Conservation (phyloP, 1,140 invertebrate genomes). For the Campoletis sonorensis region DNA sequence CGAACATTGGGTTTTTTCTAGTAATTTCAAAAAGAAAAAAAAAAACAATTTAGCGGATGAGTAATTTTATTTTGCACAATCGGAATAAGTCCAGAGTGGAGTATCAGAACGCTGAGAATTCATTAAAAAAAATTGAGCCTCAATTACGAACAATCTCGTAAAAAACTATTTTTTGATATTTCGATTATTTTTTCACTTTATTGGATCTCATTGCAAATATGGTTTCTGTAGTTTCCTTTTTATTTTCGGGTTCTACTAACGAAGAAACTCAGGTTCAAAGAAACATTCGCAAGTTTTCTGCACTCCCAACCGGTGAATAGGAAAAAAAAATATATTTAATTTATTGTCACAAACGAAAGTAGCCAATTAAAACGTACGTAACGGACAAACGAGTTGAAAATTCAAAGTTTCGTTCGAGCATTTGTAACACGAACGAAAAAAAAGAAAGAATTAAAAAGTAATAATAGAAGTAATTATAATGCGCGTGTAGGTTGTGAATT, state of each 20-base stretch:
- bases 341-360: constrained; percentile 56
- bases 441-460: constrained; percentile 40
- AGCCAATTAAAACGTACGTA: constrained; percentile 61
- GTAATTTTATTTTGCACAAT: not conserved
- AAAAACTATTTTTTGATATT: not conserved
- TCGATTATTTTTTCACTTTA: not conserved
- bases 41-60: no score
- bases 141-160: not conserved
- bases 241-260: not conserved
- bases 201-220: no score
- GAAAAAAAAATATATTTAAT: constrained; percentile 48
- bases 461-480: constrained; percentile 56
- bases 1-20: not conserved
- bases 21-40: not conserved
- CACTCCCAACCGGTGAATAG: constrained; percentile 19
- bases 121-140: not conserved
- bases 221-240: not conserved
- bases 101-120: not conserved
- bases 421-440: constrained; percentile 22
- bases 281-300: not conserved
- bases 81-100: not conserved
- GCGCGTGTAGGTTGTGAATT: constrained; percentile 73
- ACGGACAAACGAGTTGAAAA: constrained; percentile 57
- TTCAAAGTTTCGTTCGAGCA: not conserved
- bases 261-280: not conserved